These are phyloP conservation scores for Phocoena phocoena DNA, from an alignment of 2,113 vertebrate genomes.

Conservation along the genomic window DNA sequence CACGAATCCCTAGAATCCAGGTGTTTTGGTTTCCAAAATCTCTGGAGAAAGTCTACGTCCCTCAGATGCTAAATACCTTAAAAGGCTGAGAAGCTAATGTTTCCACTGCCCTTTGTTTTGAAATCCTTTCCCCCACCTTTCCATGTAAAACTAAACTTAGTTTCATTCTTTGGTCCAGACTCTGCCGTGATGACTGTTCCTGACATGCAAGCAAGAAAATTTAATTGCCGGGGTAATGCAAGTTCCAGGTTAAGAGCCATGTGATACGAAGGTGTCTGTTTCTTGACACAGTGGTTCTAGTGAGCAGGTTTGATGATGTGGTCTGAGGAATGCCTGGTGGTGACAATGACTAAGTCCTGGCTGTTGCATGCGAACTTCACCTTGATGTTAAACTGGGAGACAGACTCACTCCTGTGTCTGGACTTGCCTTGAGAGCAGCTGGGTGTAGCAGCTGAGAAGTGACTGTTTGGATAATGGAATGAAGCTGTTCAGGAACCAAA, in stretches of 20 bases:
- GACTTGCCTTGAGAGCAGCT: not conserved
- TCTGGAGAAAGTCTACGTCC: not conserved
- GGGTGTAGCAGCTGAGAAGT: not conserved
- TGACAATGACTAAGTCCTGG: not conserved
- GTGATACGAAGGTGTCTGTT: not conserved
- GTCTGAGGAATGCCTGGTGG: not conserved
- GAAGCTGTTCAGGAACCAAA: not conserved
- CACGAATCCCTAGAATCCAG: not conserved
- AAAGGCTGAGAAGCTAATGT: not conserved
- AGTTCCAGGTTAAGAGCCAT: not conserved
- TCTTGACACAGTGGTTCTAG: not conserved
- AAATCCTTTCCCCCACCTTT: not conserved
- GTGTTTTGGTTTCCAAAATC: not conserved
- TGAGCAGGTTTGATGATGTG: not conserved
- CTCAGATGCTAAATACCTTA: not conserved
- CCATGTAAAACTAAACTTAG: constrained; percentile 18
- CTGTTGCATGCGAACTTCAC: not conserved
- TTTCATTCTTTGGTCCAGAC: not conserved
- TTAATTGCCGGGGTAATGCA: not conserved
- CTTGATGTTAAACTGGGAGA: not conserved
- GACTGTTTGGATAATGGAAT: not conserved
- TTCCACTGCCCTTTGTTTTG: not conserved
- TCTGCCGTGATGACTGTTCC: not conserved
- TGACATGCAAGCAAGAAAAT: not conserved
- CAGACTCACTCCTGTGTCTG: not conserved